Evolutionary conservation across 1,140 invertebrate genomes (phyloP).

Genomic region (Platyscapa corneri): DNA sequence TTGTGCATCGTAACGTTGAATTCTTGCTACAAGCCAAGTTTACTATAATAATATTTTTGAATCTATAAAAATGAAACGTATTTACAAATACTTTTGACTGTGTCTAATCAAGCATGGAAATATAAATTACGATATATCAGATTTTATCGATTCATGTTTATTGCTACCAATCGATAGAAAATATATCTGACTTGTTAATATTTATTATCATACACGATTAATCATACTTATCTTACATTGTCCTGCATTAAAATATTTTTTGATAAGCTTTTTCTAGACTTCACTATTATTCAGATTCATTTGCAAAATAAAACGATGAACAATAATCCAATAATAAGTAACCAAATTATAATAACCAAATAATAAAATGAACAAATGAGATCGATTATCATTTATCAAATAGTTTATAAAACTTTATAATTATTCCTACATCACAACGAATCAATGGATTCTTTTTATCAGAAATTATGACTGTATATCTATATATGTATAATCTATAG

Average conservation of each 20-base stretch:
- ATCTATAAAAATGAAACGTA: neutral
- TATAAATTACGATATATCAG: neutral
- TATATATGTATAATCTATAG: no score
- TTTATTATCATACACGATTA: neutral
- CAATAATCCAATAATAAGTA: no score
- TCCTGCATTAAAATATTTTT: neutral
- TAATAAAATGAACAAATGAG: no score
- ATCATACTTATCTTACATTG: neutral
- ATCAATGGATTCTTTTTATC: neutral
- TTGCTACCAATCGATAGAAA: neutral
- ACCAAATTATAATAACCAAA: no score
- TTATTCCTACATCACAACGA: neutral
- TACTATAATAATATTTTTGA: neutral
- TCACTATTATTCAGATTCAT: neutral
- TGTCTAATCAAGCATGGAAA: neutral
- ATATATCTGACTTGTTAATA: conserved; percentile 1
- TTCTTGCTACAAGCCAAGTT: neutral
- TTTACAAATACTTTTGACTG: neutral
- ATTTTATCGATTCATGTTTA: neutral
- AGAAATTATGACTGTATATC: neutral
- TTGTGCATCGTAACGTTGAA: neutral
- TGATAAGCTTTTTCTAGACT: neutral
- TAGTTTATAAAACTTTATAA: neutral
- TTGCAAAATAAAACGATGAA: no score
- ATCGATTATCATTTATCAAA: neutral